Base-by-base conservation (phyloP, 2,113 vertebrate species). In the Pristiophorus japonicus region DNA sequence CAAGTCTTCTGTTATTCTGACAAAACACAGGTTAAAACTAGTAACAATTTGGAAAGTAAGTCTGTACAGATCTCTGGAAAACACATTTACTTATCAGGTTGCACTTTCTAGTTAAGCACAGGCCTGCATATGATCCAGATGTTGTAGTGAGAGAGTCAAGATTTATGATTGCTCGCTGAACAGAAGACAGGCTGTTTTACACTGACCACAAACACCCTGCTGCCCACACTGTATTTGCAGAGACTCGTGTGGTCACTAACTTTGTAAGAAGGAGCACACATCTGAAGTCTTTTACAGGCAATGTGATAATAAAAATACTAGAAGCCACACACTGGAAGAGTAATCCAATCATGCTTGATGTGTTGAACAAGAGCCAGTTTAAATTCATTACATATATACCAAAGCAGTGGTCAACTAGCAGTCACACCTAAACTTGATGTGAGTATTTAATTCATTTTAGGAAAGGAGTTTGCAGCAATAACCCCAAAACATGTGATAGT, bases 31-130 rank as follows among this genome's bases (percentile, higher is more conserved):
- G 27, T 59, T 70, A 10, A 70, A 70, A 24, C 14, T 70, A 70
- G 20, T 24, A 24, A 70, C 20, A 70, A 12, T 24, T 27, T 70
- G 22, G 66, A 24, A 70, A 27, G 2, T 12, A 24, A 20, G 6
- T 70, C 59, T 11, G 10, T 24, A 67, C 66, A 67, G 66, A 24
- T 67, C 16, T 22, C 66, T 67, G 66, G 66, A 67, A 67, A 67
- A 24, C 66, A 67, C 66, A 14, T 22, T 22, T 22, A 24, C 66
- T 67, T 24, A 67, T 20, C 12, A 22, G 66, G 59, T 96, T 96
- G 59, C 59, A 42, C 67, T 95, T 96, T 62, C 94, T 95, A 16
- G 10, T 92, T 87, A 93, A 96, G 51, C 42, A 96, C 75, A 93
- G 81, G 94, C 96, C 95, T 67, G 75, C 88, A 55, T 75, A 96